Base-by-base conservation (phyloP, 2,113 vertebrate genomes). In the Brachyhypopomus occidentalis region DNA sequence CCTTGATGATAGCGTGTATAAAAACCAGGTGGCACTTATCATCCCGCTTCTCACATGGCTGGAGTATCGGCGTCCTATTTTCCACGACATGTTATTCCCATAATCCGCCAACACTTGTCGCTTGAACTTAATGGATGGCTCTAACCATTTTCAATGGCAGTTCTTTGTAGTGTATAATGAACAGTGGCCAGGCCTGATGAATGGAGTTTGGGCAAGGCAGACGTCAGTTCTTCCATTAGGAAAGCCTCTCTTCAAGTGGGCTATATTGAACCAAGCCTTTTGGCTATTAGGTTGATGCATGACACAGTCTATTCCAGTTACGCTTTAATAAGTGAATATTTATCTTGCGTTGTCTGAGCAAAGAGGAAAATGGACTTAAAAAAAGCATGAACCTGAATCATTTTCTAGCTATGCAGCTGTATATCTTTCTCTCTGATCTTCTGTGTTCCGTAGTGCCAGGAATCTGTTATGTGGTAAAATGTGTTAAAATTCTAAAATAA, bases 211-310 rank as follows among this genome's bases (percentile, higher is more conserved):
- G 90, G 92, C 92, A 93, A 93, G 90, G 95, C 95, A 94, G 95
- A 97, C 94, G 95, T 96, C 95, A 96, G 95, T 96, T 96, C 94
- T 97, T 96, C 97, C 96, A 99, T 97, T 97, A 97, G 96, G 95
- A 93, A 95, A 96, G 93, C 94, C 94, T 96, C 89, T 95, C 94
- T 94, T 94, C 92, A 94, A 96, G 95, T 95, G 95, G 91, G 91
- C 94, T 90, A 94, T 98, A 98, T 98, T 95, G 96, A 98, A 96
- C 96, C 95, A 85, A 93, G 87, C 88, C 94, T 95, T 92, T 90
- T 90, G 92, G 95, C 96, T 95, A 95, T 98, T 97, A 97, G 92
- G 94, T 94, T 97, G 96, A 97, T 96, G 95, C 95, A 96, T 94
- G 96, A 96, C 95, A 96, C 90, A 94, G 95, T 97, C 96, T 95